Base-by-base conservation (phyloP, 2,113 vertebrate genomes). In the Alaudala cheleensis region DNA sequence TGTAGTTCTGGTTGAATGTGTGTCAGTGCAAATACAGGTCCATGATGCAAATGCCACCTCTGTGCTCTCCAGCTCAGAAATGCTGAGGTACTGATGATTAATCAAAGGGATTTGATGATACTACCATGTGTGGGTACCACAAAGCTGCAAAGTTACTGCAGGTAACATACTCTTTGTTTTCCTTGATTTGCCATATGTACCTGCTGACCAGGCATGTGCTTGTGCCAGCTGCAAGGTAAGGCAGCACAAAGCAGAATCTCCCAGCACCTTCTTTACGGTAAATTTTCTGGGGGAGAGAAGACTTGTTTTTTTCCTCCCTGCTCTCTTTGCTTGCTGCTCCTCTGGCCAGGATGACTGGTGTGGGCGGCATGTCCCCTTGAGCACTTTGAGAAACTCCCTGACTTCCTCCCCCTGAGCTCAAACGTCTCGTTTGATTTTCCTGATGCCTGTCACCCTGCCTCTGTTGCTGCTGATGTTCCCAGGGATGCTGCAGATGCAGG, bases 361-460 rank as follows among this genome's bases (percentile, higher is more conserved):
- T 95, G 91, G 92, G 95, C 1, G 74, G 61, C 6, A 3, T 0
- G 42, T 95, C 77, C 86, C 96, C 84, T 69, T 54, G 67, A 83
- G 94, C 89, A 13, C 64, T 53, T 25, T 53, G 58, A 80, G 77
- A 85, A 89, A 88, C 58, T 93, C 89, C 81, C 83, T 84, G 86
- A 53, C 64, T 96, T 95, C 64, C 64, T 88, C 45, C 83, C 89
- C 51, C 3, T 7, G 76, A 95, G 93, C 83, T 80, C 58, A 80
- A 31, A 85, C 0, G 89, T 91, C 95, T 96, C 72, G 54, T 96
- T 69, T 69, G 58, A 93, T 96, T 96, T 96, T 84, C 64, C 67
- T 92, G 91, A 91, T 1, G 74, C 86, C 70, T 95, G 89, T 95
- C 93, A 83, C 77, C 50, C 91, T 95, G 83, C 71, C 86, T 69